Evolutionary conservation across 2,113 vertebrate species (phyloP).

Genomic region (Leptobrachium leishanense): DNA sequence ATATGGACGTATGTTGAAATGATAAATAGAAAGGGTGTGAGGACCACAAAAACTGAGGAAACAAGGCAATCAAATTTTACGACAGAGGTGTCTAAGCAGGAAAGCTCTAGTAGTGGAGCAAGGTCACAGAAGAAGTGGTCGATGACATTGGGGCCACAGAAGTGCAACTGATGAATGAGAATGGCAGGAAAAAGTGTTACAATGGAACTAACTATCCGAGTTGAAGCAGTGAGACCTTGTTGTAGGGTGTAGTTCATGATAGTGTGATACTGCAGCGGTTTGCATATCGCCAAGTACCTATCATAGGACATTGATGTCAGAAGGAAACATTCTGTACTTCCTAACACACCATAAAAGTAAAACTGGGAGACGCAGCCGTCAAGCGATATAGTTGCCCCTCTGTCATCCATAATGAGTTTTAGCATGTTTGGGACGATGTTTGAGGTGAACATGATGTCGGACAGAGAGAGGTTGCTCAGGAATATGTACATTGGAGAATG

Average conservation of each 20-base stretch:
- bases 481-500: slow-evolving; percentile 38
- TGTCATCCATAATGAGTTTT: slow-evolving; percentile 22
- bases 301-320: slow-evolving; percentile 51
- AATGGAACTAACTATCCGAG: slow-evolving; percentile 35
- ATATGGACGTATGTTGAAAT: slow-evolving; percentile 48
- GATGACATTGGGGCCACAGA: slow-evolving; percentile 11
- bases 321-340: slow-evolving; percentile 40
- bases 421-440: slow-evolving; percentile 28
- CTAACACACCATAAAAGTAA: slow-evolving; percentile 23
- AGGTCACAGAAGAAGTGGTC: slow-evolving; percentile 41
- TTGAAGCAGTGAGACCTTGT: slow-evolving; percentile 15
- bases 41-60: slow-evolving; percentile 29
- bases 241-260: slow-evolving; percentile 47
- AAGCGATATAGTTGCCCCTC: slow-evolving; percentile 47
- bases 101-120: slow-evolving; percentile 22
- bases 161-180: slow-evolving; percentile 8
- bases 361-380: slow-evolving; percentile 22
- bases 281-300: slow-evolving; percentile 48
- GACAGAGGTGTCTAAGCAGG: slow-evolving; percentile 10
- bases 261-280: slow-evolving; percentile 38
- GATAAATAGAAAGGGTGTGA: slow-evolving; percentile 51
- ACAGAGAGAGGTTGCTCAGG: slow-evolving; percentile 52
- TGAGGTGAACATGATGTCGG: slow-evolving; percentile 47
- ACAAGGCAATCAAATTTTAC: slow-evolving; percentile 8
- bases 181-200: slow-evolving; percentile 39